phyloP scores from a whole-genome alignment of 2,797 vertebrate species.

The Malurus splendens region DNA sequence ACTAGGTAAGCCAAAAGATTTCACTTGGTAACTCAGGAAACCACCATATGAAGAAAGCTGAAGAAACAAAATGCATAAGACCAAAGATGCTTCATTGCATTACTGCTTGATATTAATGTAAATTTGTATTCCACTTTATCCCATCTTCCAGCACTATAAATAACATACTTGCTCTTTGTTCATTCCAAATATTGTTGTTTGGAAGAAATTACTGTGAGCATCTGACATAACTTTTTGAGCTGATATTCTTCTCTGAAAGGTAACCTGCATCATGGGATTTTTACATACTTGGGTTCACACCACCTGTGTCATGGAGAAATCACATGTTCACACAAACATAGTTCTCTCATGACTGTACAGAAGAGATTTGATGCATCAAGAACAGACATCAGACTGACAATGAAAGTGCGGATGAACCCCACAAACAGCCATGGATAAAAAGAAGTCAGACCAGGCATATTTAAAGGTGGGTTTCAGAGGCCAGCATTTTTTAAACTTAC shows the following conservation, averaged over 20 bases:
- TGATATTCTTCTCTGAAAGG: neutral
- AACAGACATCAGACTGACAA: neutral
- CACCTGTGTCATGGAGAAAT: neutral
- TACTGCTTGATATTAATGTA: neutral
- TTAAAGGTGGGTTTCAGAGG: neutral
- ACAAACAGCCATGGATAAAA: neutral
- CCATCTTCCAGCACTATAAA: neutral
- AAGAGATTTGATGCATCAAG: neutral
- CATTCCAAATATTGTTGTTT: neutral
- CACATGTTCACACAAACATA: neutral
- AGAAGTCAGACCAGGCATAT: neutral
- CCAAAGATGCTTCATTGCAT: neutral
- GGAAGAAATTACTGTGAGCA: neutral
- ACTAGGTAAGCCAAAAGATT: constrained; percentile 89
- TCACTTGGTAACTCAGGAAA: constrained; percentile 86
- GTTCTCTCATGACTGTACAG: neutral
- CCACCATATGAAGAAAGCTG: constrained; percentile 92
- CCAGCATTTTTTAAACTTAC: neutral
- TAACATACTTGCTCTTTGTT: neutral
- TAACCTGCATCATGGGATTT: fast-evolving
- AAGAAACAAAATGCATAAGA: constrained; percentile 10
- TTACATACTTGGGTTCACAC: neutral
- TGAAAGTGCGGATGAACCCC: neutral
- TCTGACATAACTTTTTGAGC: neutral
- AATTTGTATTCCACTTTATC: neutral